Conservation (phyloP, 2,888 invertebrate genomes). For the Leucoma salicis region DNA sequence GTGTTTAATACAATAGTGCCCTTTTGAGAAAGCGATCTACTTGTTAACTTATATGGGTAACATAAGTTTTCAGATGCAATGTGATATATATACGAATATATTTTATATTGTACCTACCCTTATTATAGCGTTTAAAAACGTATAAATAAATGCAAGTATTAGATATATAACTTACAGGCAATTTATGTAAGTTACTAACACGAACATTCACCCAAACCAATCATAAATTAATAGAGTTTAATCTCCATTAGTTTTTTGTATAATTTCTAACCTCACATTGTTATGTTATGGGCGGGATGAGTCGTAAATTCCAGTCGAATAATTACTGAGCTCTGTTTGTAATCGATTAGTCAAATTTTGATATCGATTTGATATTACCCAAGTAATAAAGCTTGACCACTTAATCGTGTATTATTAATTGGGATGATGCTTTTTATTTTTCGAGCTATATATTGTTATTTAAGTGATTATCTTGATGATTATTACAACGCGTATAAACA, state of each 20-base stretch:
- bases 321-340: constrained; percentile 38
- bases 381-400: constrained; percentile 22
- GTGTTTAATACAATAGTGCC: too few species aligned
- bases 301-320: constrained; percentile 55
- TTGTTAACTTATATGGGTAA: too few species aligned
- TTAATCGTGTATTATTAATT: constrained; percentile 13
- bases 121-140: too few species aligned
- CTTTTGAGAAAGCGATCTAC: too few species aligned
- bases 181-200: neutral
- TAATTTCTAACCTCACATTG: constrained; percentile 37
- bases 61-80: too few species aligned
- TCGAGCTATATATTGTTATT: too few species aligned
- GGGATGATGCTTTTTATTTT: constrained; percentile 3
- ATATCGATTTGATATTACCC: constrained; percentile 38
- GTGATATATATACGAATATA: too few species aligned
- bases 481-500: too few species aligned
- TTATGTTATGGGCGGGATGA: constrained; percentile 44
- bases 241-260: constrained; percentile 51
- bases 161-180: too few species aligned
- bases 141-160: too few species aligned
- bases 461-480: too few species aligned
- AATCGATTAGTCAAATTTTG: constrained; percentile 39
- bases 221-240: constrained; percentile 36
- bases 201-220: constrained; percentile 19
- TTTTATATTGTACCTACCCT: too few species aligned